Evolutionary conservation across 2,113 vertebrate genomes (phyloP).

Genomic region (Oceanodroma tethys): DNA sequence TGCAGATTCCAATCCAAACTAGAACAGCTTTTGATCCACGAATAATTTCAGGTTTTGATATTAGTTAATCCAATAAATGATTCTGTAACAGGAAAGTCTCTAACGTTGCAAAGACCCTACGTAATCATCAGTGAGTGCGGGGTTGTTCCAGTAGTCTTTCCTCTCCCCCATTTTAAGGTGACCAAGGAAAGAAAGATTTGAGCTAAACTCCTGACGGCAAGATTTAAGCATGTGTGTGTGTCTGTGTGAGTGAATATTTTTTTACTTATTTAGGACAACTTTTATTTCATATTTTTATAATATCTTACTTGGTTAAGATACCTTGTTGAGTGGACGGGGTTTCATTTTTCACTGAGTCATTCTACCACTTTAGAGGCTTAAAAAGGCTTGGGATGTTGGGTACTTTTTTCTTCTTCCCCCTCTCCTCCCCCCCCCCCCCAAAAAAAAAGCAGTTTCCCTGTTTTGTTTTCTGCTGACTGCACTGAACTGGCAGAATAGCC

Average conservation of each 20-base stretch:
- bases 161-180: not conserved
- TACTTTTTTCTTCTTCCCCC: not conserved
- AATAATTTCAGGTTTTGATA: not conserved
- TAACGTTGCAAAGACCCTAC: not conserved
- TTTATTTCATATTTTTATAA: not conserved
- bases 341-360: constrained; percentile 29
- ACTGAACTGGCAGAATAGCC: constrained; percentile 2
- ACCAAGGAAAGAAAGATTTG: not conserved
- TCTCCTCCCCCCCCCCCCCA: not conserved
- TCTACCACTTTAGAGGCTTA: not conserved
- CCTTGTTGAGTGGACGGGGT: not conserved
- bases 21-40: not conserved
- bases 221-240: not conserved
- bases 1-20: not conserved
- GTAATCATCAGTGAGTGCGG: not conserved
- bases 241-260: not conserved
- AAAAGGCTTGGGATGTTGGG: not conserved
- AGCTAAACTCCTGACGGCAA: not conserved
- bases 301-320: not conserved
- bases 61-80: not conserved
- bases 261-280: not conserved
- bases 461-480: constrained; percentile 46
- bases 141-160: not conserved
- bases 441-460: not conserved
- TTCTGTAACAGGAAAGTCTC: not conserved